Percentiles rank a stretch among this genome's conserved stretches.
Evolutionary conservation across 2,888 invertebrate species (phyloP).

Genomic region (Polydrusus cervinus): DNA sequence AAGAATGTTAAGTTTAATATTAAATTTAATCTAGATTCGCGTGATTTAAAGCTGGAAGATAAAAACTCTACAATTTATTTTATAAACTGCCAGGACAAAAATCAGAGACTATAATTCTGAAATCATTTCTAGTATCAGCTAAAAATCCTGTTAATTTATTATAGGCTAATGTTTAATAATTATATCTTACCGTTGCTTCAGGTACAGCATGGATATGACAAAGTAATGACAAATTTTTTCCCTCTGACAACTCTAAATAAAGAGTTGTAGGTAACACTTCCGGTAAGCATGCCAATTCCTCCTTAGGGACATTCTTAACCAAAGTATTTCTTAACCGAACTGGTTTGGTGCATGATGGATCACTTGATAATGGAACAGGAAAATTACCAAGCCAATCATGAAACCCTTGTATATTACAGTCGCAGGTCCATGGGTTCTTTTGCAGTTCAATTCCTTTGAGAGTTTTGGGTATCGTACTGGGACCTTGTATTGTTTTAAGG

Average conservation of each 20-base stretch:
- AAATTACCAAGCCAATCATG: constrained; percentile 85
- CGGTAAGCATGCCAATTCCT: constrained; percentile 88
- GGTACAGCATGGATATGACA: constrained; percentile 89
- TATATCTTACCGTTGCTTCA: constrained; percentile 75
- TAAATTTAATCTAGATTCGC: no score
- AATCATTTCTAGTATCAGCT: no score
- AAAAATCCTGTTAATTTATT: no score
- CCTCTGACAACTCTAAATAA: constrained; percentile 85
- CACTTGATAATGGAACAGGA: constrained; percentile 84
- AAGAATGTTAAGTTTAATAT: no score
- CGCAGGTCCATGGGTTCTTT: constrained; percentile 92
- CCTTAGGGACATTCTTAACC: constrained; percentile 78
- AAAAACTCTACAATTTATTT: no score
- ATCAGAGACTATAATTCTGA: no score
- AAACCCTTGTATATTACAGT: constrained; percentile 86
- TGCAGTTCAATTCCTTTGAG: constrained; percentile 85
- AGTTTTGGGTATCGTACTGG: constrained; percentile 82
- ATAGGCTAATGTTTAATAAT: no score
- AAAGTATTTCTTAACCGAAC: constrained; percentile 78
- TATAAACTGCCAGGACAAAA: no score
- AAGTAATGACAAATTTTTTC: constrained; percentile 86
- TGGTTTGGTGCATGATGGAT: constrained; percentile 86
- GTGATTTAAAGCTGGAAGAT: no score
- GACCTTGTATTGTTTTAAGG: constrained; percentile 82
- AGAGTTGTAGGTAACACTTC: constrained; percentile 84